Evolutionary conservation across 2,113 vertebrate genomes (phyloP).

Genomic region (Daphoenositta chrysoptera): DNA sequence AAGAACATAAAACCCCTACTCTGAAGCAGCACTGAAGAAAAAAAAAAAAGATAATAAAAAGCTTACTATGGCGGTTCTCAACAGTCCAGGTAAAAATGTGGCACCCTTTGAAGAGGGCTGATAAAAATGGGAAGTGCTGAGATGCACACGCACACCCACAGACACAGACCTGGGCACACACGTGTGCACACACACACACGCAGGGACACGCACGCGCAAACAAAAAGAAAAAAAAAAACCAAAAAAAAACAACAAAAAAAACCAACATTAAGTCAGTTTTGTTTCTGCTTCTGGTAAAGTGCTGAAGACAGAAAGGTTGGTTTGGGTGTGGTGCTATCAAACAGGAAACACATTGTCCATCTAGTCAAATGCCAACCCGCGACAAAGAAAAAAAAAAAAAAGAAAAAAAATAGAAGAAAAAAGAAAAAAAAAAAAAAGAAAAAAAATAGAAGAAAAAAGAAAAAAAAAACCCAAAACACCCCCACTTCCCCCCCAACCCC

Average conservation of each 20-base stretch:
- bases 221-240: background rate
- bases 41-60: slow-evolving; percentile 14
- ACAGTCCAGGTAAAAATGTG: slow-evolving; percentile 76
- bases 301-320: slow-evolving; percentile 78
- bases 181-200: background rate
- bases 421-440: background rate
- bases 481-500: background rate
- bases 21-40: slow-evolving; percentile 42
- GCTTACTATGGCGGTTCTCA: slow-evolving; percentile 62
- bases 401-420: background rate
- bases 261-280: slow-evolving; percentile 46
- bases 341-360: slow-evolving; percentile 80
- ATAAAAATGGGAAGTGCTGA: slow-evolving; percentile 68
- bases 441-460: rapidly evolving
- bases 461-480: background rate
- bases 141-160: background rate
- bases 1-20: slow-evolving; percentile 22
- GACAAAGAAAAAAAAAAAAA: background rate
- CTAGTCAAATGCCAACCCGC: slow-evolving; percentile 62
- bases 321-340: slow-evolving; percentile 75
- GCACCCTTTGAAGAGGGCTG: slow-evolving; percentile 70
- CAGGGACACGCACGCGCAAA: background rate
- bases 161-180: background rate
- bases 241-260: background rate
- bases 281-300: slow-evolving; percentile 79